Base-by-base conservation (phyloP, 1,140 invertebrate genomes). In the Drosophila saltans region DNA sequence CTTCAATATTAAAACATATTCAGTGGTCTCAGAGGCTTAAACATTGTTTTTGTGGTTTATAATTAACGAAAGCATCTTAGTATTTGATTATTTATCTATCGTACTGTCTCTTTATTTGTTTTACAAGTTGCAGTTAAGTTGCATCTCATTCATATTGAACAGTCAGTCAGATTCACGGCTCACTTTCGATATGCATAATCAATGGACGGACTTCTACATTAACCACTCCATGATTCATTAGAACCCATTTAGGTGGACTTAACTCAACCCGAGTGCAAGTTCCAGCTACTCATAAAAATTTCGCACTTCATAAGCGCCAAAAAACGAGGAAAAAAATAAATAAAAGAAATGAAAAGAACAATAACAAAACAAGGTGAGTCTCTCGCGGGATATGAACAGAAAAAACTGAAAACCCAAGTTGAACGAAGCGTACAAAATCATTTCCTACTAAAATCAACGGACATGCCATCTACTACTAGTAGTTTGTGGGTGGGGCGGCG, bases 401-500 rank as follows among this genome's bases (percentile, higher is more conserved):
- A n/a, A 75, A 65, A 60, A 70, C 66, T 36, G 56, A 30, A 77
- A 77, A 77, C 40, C 55, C 75, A 78, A 81, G 81, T 83, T 83
- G 85, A 89, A 74, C 85, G 80, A 90, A 89, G 84, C 84, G 84
- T 90, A 90, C 80, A 78, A 90, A 89, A 89, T 90, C 85, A 89
- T 89, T 89, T 89, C 84, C 84, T 84, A 90, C 85, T 89, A 89
- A 89, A 89, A 82, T 69, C 71, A 89, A 68, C 83, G 83, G 77
- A 80, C 81, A 82, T 82, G 78, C 70, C 66, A 62, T 63, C 48
- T 73, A 66, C 41, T 73, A 66, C 45, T 52, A 52, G 45, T 52
- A 26, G 45, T 52, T 52, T 69, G 39, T 57, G 57, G 56, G 16
- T 30, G 48, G 52, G 52, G 28, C 72, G 69, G 70, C 16, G 0